Base-by-base conservation (phyloP, 2,113 vertebrate genomes). In the Haemorhous mexicanus region DNA sequence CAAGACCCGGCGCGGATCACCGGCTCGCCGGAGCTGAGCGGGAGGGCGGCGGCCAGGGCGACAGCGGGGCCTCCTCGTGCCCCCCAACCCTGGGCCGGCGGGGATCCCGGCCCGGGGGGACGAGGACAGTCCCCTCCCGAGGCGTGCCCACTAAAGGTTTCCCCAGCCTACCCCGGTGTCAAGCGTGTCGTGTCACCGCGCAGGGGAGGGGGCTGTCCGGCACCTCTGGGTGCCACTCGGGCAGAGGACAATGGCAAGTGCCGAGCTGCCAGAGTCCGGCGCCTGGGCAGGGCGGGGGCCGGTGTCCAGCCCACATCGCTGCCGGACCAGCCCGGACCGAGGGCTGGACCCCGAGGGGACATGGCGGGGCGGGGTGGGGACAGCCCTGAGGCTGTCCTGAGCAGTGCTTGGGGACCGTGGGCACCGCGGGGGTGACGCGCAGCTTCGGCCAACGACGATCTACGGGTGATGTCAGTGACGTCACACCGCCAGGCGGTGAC, bases 281-380 rank as follows among this genome's bases (percentile, higher is more conserved):
- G 14, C 24, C 2, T 6, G 4, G 8, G 39, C 72, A 17, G 2
- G n/a, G 55, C 6, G 4, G 20, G 50, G 43, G 50, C 11, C 11
- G 3, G 3, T 5, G 22, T 5, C 24, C 30, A 1, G 41, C 56
- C 50, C 20, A 1, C 4, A 24, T 6, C 6, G 8, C 53, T 37
- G 59, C 18, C 37, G 4, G 4, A 4, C 8, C 15, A 0, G 5
- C 30, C 9, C 41, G 43, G 43, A 6, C 30, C 26, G 35, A 41
- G 63, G 30, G 30, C 30, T 30, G 66, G n/a, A 24, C 49, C 26
- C n/a, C 7, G 66, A 49, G 17, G 58, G 58, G 17, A 13, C 6
- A 12, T 18, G 23, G 62, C 19, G 3, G 8, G 9, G 3, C 0
- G 56, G n/a, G 2, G 8, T 9, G 3, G 0, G 7, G 28, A 26